phyloP scores from a whole-genome alignment of 30 jellyfish, hydroid and myxozoan species.

The Chrysaora quinquecirrha region DNA sequence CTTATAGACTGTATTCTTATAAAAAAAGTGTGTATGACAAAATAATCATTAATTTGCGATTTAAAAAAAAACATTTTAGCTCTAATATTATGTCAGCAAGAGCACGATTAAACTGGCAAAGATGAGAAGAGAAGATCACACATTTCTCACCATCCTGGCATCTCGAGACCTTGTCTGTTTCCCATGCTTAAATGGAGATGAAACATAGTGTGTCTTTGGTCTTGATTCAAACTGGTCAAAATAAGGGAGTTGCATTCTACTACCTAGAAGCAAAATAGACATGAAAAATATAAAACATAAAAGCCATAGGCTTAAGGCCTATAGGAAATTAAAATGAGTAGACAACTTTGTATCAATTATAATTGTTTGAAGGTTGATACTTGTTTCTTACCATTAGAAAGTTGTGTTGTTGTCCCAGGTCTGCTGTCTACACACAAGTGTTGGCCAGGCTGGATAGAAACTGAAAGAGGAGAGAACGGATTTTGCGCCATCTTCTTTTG shows the following conservation, averaged over 20 bases:
- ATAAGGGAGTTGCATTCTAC: neutral
- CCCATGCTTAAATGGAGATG: constrained; percentile 60
- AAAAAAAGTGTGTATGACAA: too few relatives aligned
- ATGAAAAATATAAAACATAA: neutral
- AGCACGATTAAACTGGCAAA: neutral
- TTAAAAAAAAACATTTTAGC: too few relatives aligned
- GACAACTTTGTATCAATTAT: neutral
- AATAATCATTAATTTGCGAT: too few relatives aligned
- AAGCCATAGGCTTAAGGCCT: neutral
- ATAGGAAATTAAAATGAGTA: neutral
- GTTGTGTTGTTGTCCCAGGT: constrained; percentile 15
- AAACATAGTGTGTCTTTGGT: constrained; percentile 39
- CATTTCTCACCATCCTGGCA: constrained; percentile 21
- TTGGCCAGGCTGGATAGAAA: constrained; percentile 54
- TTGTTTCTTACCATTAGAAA: constrained; percentile 6
- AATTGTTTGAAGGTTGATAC: neutral
- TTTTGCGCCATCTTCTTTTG: too few relatives aligned
- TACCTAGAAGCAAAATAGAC: neutral
- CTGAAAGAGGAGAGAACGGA: constrained; percentile 14
- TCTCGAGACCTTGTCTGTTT: constrained; percentile 20
- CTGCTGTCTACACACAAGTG: constrained; percentile 63
- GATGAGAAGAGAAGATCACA: too few relatives aligned
- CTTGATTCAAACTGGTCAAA: neutral
- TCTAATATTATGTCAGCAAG: too few relatives aligned
- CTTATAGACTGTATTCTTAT: too few relatives aligned